These are phyloP conservation scores for Trachurus trachurus DNA, from an alignment of 2,797 vertebrate species.

Conservation along the genomic window DNA sequence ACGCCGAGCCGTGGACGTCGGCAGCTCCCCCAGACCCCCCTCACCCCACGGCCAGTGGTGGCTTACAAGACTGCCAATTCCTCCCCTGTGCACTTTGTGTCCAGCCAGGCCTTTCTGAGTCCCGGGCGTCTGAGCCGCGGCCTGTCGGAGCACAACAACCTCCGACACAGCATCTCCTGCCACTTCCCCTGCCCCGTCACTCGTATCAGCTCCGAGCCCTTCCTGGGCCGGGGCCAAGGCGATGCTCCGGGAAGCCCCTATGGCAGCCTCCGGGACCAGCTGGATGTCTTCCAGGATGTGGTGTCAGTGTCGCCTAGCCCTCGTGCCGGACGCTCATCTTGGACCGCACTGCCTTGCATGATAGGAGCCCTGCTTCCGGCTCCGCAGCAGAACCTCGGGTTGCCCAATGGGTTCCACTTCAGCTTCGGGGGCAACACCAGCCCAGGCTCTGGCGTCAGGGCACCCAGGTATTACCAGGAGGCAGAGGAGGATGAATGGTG, in stretches of 20 bases:
- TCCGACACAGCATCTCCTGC: slow-evolving; percentile 85
- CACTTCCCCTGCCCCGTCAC: slow-evolving; percentile 85
- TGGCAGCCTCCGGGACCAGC: slow-evolving; percentile 85
- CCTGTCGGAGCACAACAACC: slow-evolving; percentile 92
- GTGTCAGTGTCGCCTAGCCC: slow-evolving; percentile 77
- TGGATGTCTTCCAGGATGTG: slow-evolving; percentile 91
- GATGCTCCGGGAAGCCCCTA: slow-evolving; percentile 70
- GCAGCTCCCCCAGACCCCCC: slow-evolving; percentile 96
- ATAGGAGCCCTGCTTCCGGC: slow-evolving; percentile 89
- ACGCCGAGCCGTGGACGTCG: slow-evolving; percentile 93
- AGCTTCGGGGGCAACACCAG: slow-evolving; percentile 87
- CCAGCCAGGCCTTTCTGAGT: slow-evolving; percentile 85
- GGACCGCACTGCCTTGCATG: slow-evolving; percentile 87
- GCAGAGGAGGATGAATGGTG: slow-evolving; percentile 95
- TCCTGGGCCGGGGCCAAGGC: slow-evolving; percentile 81
- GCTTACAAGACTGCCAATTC: slow-evolving; percentile 96
- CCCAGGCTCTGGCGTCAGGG: slow-evolving; percentile 78
- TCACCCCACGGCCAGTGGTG: slow-evolving; percentile 93
- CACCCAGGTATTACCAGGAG: slow-evolving; percentile 90
- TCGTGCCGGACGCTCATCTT: slow-evolving; percentile 86
- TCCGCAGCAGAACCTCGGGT: slow-evolving; percentile 88
- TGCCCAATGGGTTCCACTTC: slow-evolving; percentile 94
- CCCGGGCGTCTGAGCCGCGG: slow-evolving; percentile 92
- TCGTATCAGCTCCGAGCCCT: slow-evolving; percentile 92
- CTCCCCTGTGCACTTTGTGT: slow-evolving; percentile 92